A percentile compares a stretch with the other conserved stretches of the same genome.
phyloP scores from a whole-genome alignment of 2,888 invertebrate species.

The Trissonchulus sp. region DNA sequence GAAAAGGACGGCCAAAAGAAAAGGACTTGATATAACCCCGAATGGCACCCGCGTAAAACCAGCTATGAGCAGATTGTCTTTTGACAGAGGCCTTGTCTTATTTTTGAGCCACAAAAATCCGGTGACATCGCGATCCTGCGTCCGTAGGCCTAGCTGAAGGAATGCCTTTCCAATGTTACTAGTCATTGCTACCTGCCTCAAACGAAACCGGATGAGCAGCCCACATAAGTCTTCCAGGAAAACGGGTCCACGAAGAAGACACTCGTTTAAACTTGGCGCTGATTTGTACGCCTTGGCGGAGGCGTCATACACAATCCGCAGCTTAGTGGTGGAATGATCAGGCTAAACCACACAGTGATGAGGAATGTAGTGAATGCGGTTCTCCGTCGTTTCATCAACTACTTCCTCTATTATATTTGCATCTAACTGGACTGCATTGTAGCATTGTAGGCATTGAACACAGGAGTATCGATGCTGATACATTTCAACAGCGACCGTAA shows the following conservation, averaged over 20 bases:
- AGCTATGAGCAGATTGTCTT: conserved; percentile 8
- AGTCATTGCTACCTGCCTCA: background rate
- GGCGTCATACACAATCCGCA: conserved; percentile 26
- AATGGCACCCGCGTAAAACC: conserved; percentile 7
- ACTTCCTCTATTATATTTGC: too few relatives aligned
- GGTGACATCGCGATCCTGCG: background rate
- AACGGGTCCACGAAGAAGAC: conserved; percentile 5
- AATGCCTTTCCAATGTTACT: conserved; percentile 15
- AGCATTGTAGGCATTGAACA: conserved; percentile 3
- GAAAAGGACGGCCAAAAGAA: conserved; percentile 1
- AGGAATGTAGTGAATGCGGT: conserved; percentile 22
- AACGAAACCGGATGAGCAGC: background rate
- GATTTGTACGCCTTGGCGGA: conserved; percentile 22
- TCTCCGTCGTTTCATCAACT: background rate
- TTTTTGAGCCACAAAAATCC: conserved; percentile 7
- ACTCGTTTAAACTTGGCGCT: too few relatives aligned
- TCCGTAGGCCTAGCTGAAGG: conserved; percentile 8
- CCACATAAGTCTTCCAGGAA: conserved; percentile 20
- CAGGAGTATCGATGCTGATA: background rate
- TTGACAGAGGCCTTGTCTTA: background rate
- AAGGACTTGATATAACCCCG: conserved; percentile 17
- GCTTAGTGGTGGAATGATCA: conserved; percentile 3
- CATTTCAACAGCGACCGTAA: conserved; percentile 16
- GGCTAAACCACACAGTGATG: conserved; percentile 21
- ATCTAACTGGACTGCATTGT: too few relatives aligned